phyloP scores from a whole-genome alignment of 2,113 vertebrate genomes.

The Phaetusa simplex region DNA sequence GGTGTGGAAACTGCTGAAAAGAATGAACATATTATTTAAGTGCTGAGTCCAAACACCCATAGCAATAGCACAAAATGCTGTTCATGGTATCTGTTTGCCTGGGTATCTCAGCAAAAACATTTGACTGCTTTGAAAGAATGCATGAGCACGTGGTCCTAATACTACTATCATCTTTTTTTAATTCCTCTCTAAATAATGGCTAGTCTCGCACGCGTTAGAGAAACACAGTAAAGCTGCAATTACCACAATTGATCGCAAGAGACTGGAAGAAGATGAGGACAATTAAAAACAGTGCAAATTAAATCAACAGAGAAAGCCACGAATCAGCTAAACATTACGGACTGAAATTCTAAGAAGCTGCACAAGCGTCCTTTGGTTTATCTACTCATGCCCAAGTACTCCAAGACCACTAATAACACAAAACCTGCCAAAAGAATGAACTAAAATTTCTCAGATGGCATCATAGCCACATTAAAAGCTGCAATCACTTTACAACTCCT shows the following conservation, averaged over 20 bases:
- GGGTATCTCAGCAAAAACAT: not conserved
- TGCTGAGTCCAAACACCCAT: not conserved
- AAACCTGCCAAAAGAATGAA: not conserved
- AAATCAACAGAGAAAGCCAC: not conserved
- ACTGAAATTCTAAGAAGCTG: not conserved
- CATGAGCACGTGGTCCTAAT: not conserved
- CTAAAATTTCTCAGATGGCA: not conserved
- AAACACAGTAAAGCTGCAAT: not conserved
- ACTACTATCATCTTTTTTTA: not conserved
- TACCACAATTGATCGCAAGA: not conserved
- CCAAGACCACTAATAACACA: not conserved
- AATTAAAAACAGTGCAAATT: not conserved
- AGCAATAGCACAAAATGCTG: not conserved
- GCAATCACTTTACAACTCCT: not conserved
- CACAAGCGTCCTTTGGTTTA: not conserved
- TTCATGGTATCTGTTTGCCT: not conserved
- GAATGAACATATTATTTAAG: not conserved
- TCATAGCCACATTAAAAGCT: not conserved
- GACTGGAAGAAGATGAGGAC: not conserved
- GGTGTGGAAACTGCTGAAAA: not conserved
- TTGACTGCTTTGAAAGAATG: not conserved
- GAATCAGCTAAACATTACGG: not conserved
- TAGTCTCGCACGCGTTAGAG: not conserved
- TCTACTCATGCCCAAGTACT: not conserved
- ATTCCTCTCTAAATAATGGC: not conserved